phyloP scores from a whole-genome alignment of 2,888 invertebrate genomes.

The Mesorhabditis spiculigera region DNA sequence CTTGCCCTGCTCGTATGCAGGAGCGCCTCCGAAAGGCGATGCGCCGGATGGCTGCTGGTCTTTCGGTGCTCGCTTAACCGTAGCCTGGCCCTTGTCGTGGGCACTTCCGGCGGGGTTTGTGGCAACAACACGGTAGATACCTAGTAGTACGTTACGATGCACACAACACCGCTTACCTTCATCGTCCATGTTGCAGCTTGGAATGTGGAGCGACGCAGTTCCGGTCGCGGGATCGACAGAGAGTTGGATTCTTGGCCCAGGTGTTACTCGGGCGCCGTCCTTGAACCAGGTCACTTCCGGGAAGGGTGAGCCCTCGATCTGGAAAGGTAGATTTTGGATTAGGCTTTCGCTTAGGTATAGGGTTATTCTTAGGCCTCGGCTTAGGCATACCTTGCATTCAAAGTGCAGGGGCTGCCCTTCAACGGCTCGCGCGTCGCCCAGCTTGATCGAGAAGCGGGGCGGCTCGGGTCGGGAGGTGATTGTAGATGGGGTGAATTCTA shows the following conservation, averaged over 20 bases:
- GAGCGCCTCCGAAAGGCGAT: background rate
- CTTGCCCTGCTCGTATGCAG: slow-evolving; percentile 8
- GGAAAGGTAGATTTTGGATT: no score
- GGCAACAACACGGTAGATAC: slow-evolving; percentile 53
- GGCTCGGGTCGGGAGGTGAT: slow-evolving; percentile 13
- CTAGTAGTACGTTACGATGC: background rate
- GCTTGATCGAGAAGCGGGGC: slow-evolving; percentile 46
- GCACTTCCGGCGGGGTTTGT: slow-evolving; percentile 57
- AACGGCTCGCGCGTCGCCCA: slow-evolving; percentile 53
- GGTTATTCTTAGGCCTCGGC: no score
- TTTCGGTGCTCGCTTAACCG: slow-evolving; percentile 46
- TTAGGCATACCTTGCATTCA: slow-evolving; percentile 39
- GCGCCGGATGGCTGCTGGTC: slow-evolving; percentile 12
- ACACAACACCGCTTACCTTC: slow-evolving; percentile 27
- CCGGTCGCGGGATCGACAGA: slow-evolving; percentile 73
- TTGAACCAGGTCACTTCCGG: slow-evolving; percentile 69
- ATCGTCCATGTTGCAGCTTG: slow-evolving; percentile 47
- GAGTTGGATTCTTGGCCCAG: slow-evolving; percentile 72
- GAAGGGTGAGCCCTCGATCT: slow-evolving; percentile 31
- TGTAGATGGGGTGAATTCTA: no score
- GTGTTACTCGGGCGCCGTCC: slow-evolving; percentile 71
- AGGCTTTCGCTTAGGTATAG: no score
- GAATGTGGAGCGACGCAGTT: slow-evolving; percentile 63
- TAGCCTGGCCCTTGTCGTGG: slow-evolving; percentile 58
- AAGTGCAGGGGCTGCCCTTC: slow-evolving; percentile 56